phyloP scores from a whole-genome alignment of 23 tunicate genomes.

The Diplosoma virens region DNA sequence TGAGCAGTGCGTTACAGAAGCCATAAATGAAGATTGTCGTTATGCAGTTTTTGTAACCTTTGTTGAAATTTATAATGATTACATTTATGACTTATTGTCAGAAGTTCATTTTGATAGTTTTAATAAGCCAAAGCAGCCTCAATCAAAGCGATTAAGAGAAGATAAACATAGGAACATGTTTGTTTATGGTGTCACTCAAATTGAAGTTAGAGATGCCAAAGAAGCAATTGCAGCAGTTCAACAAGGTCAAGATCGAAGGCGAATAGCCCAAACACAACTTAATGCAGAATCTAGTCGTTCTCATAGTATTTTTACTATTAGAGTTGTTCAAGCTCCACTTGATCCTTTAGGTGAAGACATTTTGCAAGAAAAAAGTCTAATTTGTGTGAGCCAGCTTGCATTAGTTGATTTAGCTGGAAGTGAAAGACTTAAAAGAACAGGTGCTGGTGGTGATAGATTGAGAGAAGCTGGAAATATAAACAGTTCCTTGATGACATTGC shows the following conservation, averaged over 20 bases:
- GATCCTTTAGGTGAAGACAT: constrained; percentile 92
- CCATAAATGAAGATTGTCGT: constrained; percentile 70
- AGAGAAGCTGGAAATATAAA: constrained; percentile 98
- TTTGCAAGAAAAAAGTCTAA: constrained; percentile 62
- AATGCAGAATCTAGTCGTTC: constrained; percentile 93
- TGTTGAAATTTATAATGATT: constrained; percentile 93
- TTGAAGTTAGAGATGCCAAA: constrained; percentile 77
- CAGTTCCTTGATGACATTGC: constrained; percentile 90
- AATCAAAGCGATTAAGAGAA: constrained; percentile 69
- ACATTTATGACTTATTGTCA: constrained; percentile 74
- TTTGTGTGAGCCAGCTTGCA: constrained; percentile 71
- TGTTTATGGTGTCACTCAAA: constrained; percentile 71
- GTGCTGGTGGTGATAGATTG: constrained; percentile 77
- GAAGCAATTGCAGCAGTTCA: constrained; percentile 87
- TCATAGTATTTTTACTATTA: constrained; percentile 88
- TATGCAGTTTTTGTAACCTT: constrained; percentile 94
- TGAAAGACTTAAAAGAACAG: constrained; percentile 84
- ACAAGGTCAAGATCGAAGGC: constrained; percentile 88
- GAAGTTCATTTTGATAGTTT: constrained; percentile 60
- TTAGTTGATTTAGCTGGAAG: constrained; percentile 98
- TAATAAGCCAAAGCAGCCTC: constrained; percentile 57
- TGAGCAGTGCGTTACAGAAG: constrained; percentile 69
- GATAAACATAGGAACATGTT: constrained; percentile 84
- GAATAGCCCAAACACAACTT: constrained; percentile 84
- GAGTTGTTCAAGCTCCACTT: constrained; percentile 92